Evolutionary conservation across 2,113 vertebrate species (phyloP).

Genomic region (Pterophyllum scalare): DNA sequence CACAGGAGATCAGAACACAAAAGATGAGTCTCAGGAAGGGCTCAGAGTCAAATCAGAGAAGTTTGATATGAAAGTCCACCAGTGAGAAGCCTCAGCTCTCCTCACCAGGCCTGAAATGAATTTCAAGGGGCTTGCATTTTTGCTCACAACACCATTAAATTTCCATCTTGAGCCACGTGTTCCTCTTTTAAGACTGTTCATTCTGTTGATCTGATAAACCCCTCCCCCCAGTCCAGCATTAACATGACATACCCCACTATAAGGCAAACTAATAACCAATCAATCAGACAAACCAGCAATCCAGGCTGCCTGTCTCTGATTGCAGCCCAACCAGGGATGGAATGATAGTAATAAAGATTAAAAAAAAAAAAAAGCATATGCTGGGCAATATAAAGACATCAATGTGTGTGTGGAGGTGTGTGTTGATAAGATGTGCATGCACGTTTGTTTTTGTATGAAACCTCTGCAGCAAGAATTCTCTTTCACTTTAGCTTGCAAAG

Average conservation of each 20-base stretch:
- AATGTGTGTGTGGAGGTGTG: constrained; percentile 36
- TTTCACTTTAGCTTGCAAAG: constrained; percentile 12
- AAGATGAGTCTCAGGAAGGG: constrained; percentile 67
- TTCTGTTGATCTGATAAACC: constrained; percentile 50
- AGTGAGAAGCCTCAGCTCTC: constrained; percentile 49
- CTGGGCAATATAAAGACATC: constrained; percentile 49
- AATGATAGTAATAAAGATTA: constrained; percentile 52
- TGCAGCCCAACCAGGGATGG: constrained; percentile 64
- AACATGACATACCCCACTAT: constrained; percentile 65
- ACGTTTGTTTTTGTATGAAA: constrained; percentile 6
- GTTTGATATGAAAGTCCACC: constrained; percentile 60
- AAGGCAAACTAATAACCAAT: constrained; percentile 70
- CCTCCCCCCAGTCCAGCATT: constrained; percentile 57
- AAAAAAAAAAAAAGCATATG: constrained; percentile 17
- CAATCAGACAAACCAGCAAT: constrained; percentile 44
- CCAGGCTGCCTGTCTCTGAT: constrained; percentile 43
- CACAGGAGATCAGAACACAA: constrained; percentile 80
- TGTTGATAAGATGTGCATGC: constrained; percentile 36
- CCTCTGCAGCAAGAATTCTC: constrained; percentile 3
- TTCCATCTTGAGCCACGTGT: constrained; percentile 35
- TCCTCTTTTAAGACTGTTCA: constrained; percentile 46
- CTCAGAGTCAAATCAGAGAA: constrained; percentile 42
- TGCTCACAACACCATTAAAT: constrained; percentile 43
- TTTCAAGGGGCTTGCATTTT: constrained; percentile 20
- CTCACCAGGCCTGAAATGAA: constrained; percentile 17